These are phyloP conservation scores for Typhlomys cinereus DNA, from an alignment of 2,113 vertebrate species.

Conservation along the genomic window DNA sequence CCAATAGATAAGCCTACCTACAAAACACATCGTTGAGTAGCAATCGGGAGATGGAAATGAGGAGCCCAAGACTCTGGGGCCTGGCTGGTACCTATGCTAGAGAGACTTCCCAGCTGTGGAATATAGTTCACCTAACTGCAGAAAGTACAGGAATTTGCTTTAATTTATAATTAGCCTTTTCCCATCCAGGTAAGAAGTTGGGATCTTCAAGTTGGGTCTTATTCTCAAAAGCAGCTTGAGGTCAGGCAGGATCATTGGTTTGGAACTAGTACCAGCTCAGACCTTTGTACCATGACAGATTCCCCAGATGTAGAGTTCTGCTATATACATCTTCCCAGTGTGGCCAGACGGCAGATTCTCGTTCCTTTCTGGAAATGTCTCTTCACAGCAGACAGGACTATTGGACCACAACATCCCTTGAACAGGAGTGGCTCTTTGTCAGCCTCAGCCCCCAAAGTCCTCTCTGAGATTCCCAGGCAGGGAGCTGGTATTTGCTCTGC, in stretches of 20 bases:
- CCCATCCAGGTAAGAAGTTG: not conserved
- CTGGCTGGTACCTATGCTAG: not conserved
- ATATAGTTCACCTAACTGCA: not conserved
- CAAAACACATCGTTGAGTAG: fast-evolving
- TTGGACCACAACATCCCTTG: not conserved
- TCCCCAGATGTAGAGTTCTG: not conserved
- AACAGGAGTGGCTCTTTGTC: not conserved
- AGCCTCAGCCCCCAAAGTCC: not conserved
- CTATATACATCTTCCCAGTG: not conserved
- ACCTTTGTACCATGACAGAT: not conserved
- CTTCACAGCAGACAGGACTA: not conserved
- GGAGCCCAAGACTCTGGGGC: fast-evolving
- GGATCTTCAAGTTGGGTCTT: not conserved
- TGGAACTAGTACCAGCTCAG: too few species aligned
- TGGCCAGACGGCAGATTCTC: not conserved
- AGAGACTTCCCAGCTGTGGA: not conserved
- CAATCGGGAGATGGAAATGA: not conserved
- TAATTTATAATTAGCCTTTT: not conserved
- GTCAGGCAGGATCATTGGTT: not conserved
- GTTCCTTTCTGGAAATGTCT: not conserved
- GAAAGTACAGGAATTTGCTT: not conserved
- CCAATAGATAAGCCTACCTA: not conserved
- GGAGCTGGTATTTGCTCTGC: not conserved
- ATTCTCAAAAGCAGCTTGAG: not conserved
- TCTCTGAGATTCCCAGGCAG: not conserved